Evolutionary conservation across 2,113 vertebrate genomes (phyloP).

Genomic region (Halichoerus grypus): DNA sequence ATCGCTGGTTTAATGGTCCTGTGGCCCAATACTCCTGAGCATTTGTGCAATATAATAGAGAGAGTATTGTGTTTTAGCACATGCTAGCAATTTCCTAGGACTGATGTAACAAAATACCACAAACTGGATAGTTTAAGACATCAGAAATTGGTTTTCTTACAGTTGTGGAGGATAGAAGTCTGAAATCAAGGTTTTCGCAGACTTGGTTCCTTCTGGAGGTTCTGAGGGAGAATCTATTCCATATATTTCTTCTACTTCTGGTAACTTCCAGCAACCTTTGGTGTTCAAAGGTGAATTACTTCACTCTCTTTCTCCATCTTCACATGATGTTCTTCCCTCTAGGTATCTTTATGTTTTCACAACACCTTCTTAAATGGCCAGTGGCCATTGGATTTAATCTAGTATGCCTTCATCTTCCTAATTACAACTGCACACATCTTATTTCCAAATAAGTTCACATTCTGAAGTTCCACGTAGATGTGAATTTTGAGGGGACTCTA

Average conservation of each 20-base stretch:
- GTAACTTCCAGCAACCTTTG: not conserved
- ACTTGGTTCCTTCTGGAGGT: not conserved
- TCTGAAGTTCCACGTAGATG: not conserved
- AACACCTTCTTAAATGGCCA: not conserved
- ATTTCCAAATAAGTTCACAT: not conserved
- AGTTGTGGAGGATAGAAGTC: not conserved
- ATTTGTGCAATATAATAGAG: not conserved
- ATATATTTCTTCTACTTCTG: not conserved
- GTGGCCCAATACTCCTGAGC: not conserved
- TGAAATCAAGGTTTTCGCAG: not conserved
- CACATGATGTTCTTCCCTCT: not conserved
- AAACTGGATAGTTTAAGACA: not conserved
- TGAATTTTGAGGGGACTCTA: not conserved
- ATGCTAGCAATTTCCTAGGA: not conserved
- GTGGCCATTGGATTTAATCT: not conserved
- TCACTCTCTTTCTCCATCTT: not conserved
- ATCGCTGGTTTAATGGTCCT: not conserved
- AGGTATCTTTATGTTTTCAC: not conserved
- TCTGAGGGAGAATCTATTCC: not conserved
- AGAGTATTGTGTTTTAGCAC: not conserved
- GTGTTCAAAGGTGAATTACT: not conserved
- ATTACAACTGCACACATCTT: not conserved
- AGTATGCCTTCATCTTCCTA: not conserved
- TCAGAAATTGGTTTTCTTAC: not conserved
- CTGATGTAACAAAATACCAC: not conserved